phyloP scores from a whole-genome alignment of 2,113 vertebrate genomes.

The Galbula dea region DNA sequence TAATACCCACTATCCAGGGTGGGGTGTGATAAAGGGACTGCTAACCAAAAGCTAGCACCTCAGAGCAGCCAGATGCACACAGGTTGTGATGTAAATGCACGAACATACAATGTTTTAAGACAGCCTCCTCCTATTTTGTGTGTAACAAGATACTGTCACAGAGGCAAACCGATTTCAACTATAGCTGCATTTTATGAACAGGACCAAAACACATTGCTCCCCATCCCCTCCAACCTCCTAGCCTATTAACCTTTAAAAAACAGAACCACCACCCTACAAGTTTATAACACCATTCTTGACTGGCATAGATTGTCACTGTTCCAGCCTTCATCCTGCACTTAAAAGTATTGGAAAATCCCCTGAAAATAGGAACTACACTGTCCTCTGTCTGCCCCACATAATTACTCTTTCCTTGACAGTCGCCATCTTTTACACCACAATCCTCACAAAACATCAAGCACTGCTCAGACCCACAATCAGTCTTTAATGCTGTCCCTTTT shows the following conservation, averaged over 20 bases:
- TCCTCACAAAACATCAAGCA: neutral
- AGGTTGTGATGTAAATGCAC: neutral
- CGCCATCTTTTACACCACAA: neutral
- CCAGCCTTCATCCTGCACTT: neutral
- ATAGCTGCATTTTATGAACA: neutral
- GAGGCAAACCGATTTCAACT: neutral
- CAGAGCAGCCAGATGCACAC: neutral
- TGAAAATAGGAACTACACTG: neutral
- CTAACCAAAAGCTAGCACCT: neutral
- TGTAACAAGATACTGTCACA: neutral
- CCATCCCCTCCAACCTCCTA: neutral
- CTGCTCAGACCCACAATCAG: neutral
- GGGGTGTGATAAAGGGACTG: neutral
- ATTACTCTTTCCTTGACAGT: neutral
- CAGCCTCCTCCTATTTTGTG: neutral
- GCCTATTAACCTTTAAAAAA: neutral
- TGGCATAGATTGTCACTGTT: neutral
- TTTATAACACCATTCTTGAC: neutral
- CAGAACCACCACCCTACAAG: neutral
- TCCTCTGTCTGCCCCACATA: neutral
- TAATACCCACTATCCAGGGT: neutral
- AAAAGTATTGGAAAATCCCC: neutral
- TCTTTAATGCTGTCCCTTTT: conserved; percentile 16
- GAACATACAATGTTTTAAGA: neutral
- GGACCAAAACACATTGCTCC: neutral